Conservation (phyloP, 2,888 invertebrate species). For the Aphidoletes aphidimyza region DNA sequence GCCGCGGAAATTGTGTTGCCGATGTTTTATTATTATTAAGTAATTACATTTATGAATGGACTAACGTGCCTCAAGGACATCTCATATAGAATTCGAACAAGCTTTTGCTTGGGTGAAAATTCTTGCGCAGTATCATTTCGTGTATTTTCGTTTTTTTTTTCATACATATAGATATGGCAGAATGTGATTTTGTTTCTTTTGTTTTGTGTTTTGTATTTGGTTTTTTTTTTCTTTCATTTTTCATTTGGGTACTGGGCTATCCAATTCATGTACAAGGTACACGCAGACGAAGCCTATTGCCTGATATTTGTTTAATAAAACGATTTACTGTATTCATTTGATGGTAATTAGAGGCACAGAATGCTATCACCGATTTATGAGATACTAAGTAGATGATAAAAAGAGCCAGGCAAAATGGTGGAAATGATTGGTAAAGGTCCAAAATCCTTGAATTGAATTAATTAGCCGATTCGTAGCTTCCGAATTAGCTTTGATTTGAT, state of each 20-base stretch:
- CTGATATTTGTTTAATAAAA: neutral
- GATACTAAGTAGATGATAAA: too few relatives aligned
- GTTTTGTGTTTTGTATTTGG: too few relatives aligned
- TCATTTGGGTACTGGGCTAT: neutral
- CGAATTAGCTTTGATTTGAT: too few relatives aligned
- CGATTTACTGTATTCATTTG: neutral
- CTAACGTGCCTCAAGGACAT: constrained; percentile 48
- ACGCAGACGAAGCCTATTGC: neutral
- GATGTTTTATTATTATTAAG: constrained; percentile 50
- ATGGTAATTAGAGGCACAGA: constrained; percentile 2
- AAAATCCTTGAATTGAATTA: too few relatives aligned
- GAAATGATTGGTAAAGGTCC: too few relatives aligned
- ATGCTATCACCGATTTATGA: neutral
- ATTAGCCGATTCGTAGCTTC: too few relatives aligned
- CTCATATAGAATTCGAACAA: neutral
- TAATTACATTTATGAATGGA: constrained; percentile 50
- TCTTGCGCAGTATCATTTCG: constrained; percentile 48
- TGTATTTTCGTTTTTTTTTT: neutral
- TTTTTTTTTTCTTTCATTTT: neutral
- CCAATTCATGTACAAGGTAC: neutral
- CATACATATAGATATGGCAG: too few relatives aligned
- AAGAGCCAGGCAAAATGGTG: too few relatives aligned
- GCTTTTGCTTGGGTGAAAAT: constrained; percentile 25
- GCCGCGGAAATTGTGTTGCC: constrained; percentile 43
- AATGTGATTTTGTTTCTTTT: too few relatives aligned